Evolutionary conservation across 2,113 vertebrate species (phyloP), one percentile per base, ranked within the genome.

Genomic region (Salminus brasiliensis): DNA sequence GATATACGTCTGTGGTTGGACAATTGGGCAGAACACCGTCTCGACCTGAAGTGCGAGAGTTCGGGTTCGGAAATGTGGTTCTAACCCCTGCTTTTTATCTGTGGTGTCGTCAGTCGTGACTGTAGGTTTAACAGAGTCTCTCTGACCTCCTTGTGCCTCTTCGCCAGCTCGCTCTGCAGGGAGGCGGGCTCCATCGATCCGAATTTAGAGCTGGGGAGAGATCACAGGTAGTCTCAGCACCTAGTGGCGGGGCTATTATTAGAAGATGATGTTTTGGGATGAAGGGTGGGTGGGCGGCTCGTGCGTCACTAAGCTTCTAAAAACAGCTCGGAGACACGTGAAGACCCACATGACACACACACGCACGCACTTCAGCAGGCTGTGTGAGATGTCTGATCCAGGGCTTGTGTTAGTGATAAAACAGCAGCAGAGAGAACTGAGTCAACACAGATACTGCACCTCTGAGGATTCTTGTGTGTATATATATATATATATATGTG

Each of bases 281-380:
- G 41, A 30, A 43, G 62, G 59, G 60, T 74, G 78, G 68, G 82
- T 63, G 65, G 81, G 47, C 59, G 3, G 63, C 65, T 70, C 30
- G 72, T 88, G 85, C 85, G 82, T 89, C 89, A 90, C 75, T n/a
- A 85, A 43, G 72, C 36, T 41, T 84, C 87, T 89, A 89, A 89
- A 91, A 89, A 90, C 70, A 88, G 85, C 77, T 81, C 16, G 0
- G 7, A 12, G 82, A 45, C 81, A 79, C 29, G 76, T 82, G 65
- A 80, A 67, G 66, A 78, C 72, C 47, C 78, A 60, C 72, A 68
- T 47, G 45, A 49, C 27, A 76, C 60, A 76, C 75, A 66, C 70
- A 67, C n/a, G n/a, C n/a, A n/a, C n/a, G n/a, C n/a, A 0, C 52
- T 47, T 53, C 16, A 8, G 36, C 12, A 57, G 13, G 36, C n/a